Base-by-base conservation (phyloP, 2,797 vertebrate species). In the Chelon auratus region DNA sequence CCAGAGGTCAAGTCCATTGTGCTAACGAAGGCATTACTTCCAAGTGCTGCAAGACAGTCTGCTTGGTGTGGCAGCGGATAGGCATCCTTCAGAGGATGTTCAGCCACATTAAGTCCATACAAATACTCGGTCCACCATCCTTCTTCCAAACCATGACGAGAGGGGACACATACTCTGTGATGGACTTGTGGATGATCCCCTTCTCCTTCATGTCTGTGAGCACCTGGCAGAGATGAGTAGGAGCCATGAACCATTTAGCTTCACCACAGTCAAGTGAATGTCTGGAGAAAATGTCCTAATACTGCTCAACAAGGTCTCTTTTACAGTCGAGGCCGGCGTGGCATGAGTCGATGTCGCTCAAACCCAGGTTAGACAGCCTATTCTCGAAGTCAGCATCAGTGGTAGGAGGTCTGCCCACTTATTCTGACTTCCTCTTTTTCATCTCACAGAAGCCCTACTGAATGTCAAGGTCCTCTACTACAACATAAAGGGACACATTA, bases 241-340 rank as follows among this genome's bases (percentile, higher is more conserved):
- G 22, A 22, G 22, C 22, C 5, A 48, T 9, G 3, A 50, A 62
- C 1, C 36, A 2, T 6, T 12, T 22, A 17, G 45, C 48, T 3
- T 63, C 48, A 7, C 18, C 62, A 17, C 61, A 63, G 37, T 63
- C 36, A 39, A 26, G 48, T 1, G 36, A 10, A 14, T 63, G 62
- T 11, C 11, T 37, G 0, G 15, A 52, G 36, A 52, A 63, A 2
- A 63, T 52, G 4, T 63, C 36, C 3, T 64, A 14, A 40, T 26
- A 64, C 9, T 53, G 4, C 15, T 62, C 30, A 33, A 48, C 7
- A n/a, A 20, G 59, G 11, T 48, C 5, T 13, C 3, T 8, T n/a
- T 20, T 62, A 1, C 26, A 62, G 8, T 36, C 3, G 9, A 9
- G 17, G 13, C n/a, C 48, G 17, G 59, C 11, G 0, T 62, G 42